Percentiles rank a stretch among this genome's conserved stretches.
These are phyloP conservation scores for Lethrus apterus DNA, from an alignment of 1,140 invertebrate species.

Conservation along the genomic window DNA sequence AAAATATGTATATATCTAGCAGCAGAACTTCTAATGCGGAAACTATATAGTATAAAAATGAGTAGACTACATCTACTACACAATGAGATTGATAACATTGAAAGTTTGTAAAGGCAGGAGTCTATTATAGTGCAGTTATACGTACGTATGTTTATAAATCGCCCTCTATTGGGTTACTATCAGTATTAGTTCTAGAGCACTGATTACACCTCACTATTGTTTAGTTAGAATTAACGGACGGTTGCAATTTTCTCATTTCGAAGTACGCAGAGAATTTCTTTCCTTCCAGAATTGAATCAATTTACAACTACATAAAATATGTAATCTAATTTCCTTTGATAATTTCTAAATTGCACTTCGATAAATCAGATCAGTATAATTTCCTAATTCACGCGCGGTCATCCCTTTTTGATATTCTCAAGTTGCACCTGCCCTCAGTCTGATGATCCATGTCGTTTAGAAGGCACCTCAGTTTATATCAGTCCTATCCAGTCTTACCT, in stretches of 20 bases:
- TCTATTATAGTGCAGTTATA: too few species aligned
- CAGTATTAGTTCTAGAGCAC: too few species aligned
- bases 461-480: constrained; percentile 40
- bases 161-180: too few species aligned
- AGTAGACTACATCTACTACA: constrained; percentile 37
- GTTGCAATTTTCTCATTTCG: too few species aligned
- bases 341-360: constrained; percentile 12
- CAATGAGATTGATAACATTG: constrained; percentile 38
- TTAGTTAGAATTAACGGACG: too few species aligned
- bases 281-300: too few species aligned
- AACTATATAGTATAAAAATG: constrained; percentile 40
- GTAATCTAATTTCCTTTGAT: too few species aligned
- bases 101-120: constrained; percentile 21
- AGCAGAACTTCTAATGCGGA: constrained; percentile 32
- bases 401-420: constrained; percentile 13
- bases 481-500: constrained; percentile 42
- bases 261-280: too few species aligned
- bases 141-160: too few species aligned
- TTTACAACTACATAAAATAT: too few species aligned
- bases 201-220: too few species aligned
- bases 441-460: constrained; percentile 33
- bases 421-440: constrained; percentile 39
- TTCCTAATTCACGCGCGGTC: constrained; percentile 4
- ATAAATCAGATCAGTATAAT: constrained; percentile 3
- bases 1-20: constrained; percentile 25